These are phyloP conservation scores for Cepaea nemoralis DNA, from an alignment of 1,140 invertebrate species.

Conservation along the genomic window DNA sequence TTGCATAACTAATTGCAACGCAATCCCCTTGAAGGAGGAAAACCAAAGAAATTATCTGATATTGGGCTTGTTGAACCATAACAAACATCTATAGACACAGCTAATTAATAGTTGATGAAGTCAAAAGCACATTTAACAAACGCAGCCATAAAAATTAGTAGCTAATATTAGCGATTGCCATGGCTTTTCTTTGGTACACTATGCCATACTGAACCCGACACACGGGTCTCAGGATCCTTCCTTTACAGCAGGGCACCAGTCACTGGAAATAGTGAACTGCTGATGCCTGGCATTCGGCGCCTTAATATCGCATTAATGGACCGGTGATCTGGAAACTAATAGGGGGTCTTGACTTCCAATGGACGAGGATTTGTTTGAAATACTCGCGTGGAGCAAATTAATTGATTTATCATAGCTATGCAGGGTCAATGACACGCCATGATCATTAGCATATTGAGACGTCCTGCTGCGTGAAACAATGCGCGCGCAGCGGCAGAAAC, in stretches of 20 bases:
- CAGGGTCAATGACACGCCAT: constrained; percentile 17
- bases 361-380: constrained; percentile 16
- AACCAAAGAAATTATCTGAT: no score
- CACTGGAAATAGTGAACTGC: not conserved
- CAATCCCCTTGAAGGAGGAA: no score
- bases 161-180: no score
- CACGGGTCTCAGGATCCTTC: no score
- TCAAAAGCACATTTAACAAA: no score
- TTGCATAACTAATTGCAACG: no score
- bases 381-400: constrained; percentile 8
- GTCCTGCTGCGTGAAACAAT: constrained; percentile 17
- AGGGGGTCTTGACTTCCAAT: not conserved
- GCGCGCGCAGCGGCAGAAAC: constrained; percentile 22
- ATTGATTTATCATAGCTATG: constrained; percentile 29
- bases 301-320: constrained; percentile 16
- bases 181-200: no score
- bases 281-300: not conserved
- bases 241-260: not conserved
- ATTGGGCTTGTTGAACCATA: no score
- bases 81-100: no score
- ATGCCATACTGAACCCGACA: no score
- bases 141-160: no score
- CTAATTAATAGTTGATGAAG: no score
- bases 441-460: constrained; percentile 34
- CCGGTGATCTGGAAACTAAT: constrained; percentile 4